Conservation (phyloP, 2,797 vertebrate genomes). For the Tamandua tetradactyla region DNA sequence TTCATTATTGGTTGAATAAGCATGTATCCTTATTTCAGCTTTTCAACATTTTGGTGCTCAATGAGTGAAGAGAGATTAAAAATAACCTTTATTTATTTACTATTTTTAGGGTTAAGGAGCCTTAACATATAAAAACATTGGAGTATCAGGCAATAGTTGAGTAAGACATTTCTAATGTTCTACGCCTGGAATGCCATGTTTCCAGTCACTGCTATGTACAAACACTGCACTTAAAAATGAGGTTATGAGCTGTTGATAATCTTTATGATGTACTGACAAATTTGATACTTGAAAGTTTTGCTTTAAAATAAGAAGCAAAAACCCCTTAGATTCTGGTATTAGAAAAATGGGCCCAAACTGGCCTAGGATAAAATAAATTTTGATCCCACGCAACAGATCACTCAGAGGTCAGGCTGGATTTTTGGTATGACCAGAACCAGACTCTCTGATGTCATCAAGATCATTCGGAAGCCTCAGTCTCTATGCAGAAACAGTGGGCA, state of each 20-base stretch:
- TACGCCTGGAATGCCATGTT: background rate
- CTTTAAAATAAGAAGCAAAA: conserved; percentile 21
- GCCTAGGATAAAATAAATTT: background rate
- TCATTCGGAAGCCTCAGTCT: background rate
- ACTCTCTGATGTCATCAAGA: background rate
- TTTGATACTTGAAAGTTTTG: background rate
- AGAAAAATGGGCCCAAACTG: background rate
- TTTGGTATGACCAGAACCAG: background rate
- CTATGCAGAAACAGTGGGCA: background rate
- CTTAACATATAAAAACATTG: background rate
- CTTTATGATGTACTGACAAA: background rate
- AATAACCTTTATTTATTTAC: background rate
- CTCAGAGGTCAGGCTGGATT: background rate
- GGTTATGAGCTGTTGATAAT: background rate
- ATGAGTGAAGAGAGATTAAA: background rate
- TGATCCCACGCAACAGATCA: background rate
- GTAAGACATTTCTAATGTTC: background rate
- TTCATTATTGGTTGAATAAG: background rate
- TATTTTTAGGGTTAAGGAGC: background rate
- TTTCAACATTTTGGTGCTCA: background rate
- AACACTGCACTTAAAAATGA: background rate
- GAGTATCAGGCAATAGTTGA: background rate
- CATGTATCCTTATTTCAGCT: background rate
- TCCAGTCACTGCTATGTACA: background rate
- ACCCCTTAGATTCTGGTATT: background rate